A percentile compares a stretch with the other conserved stretches of the same genome.
Evolutionary conservation across 2,797 vertebrate genomes (phyloP).

Genomic region (Syngnathus rostellatus): DNA sequence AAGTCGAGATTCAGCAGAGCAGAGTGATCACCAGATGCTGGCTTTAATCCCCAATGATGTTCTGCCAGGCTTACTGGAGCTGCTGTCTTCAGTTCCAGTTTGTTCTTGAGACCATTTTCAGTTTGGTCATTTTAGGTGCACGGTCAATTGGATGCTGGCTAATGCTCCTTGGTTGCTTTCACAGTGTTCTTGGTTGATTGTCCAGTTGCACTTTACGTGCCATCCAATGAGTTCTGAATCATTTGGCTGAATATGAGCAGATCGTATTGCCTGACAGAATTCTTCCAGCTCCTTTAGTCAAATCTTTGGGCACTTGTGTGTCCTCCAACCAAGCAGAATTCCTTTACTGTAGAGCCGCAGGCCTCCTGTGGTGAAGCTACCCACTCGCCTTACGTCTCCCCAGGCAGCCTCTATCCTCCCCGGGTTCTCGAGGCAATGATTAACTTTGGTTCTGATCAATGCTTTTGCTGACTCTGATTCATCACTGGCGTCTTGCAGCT

Average conservation of each 20-base stretch:
- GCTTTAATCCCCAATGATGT: no score
- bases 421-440: conserved; percentile 71
- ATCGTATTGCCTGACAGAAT: no score
- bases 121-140: no score
- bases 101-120: no score
- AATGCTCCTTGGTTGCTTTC: no score
- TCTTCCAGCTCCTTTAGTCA: conserved; percentile 11
- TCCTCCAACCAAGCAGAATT: conserved; percentile 34
- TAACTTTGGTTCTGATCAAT: conserved; percentile 75
- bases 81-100: no score
- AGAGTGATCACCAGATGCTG: background rate
- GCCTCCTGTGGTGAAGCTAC: conserved; percentile 54
- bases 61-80: no score
- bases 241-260: no score
- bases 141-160: no score
- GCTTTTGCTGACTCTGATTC: conserved; percentile 77
- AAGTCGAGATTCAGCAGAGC: background rate
- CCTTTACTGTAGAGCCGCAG: conserved; percentile 38
- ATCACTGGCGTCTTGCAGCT: conserved; percentile 70
- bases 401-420: conserved; percentile 51
- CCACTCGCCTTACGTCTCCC: conserved; percentile 59
- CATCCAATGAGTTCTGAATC: no score
- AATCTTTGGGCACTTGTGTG: conserved; percentile 10
- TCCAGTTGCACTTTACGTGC: no score
- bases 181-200: no score